These are phyloP conservation scores for Fulica atra DNA, from an alignment of 2,113 vertebrate genomes.

Conservation along the genomic window DNA sequence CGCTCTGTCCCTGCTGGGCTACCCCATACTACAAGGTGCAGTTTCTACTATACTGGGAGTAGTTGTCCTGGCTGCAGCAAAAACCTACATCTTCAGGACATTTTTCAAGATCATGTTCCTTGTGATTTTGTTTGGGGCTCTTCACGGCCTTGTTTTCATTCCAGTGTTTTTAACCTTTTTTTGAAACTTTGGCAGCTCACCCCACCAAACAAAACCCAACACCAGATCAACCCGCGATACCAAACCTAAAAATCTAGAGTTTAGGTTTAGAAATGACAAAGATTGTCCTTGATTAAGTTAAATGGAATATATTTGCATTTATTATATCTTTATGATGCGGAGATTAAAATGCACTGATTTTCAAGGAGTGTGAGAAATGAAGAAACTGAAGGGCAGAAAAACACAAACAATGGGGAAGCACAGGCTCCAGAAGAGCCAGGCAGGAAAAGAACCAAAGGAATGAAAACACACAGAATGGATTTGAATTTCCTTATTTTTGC, in stretches of 20 bases:
- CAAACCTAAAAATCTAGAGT: background rate
- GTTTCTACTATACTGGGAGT: slow-evolving; percentile 81
- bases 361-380: background rate
- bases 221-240: background rate
- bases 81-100: slow-evolving; percentile 82
- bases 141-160: slow-evolving; percentile 84
- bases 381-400: background rate
- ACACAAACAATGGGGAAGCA: background rate
- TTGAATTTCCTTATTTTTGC: background rate
- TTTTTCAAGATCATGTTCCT: slow-evolving; percentile 90
- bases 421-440: background rate
- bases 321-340: background rate
- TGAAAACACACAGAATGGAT: background rate
- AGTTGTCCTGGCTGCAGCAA: slow-evolving; percentile 72
- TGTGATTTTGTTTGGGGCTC: slow-evolving; percentile 81
- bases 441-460: background rate
- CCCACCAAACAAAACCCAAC: background rate
- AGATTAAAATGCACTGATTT: background rate
- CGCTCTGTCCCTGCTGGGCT: slow-evolving; percentile 80
- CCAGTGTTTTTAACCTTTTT: slow-evolving; percentile 85
- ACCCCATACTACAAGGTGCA: slow-evolving; percentile 81
- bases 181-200: slow-evolving; percentile 28
- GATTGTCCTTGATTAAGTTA: background rate
- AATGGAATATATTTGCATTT: background rate
- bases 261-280: slow-evolving; percentile 6